Percentiles rank a stretch among this genome's conserved stretches.
Evolutionary conservation across 2,888 invertebrate species (phyloP).

Genomic region (Oxystoma pomonae): DNA sequence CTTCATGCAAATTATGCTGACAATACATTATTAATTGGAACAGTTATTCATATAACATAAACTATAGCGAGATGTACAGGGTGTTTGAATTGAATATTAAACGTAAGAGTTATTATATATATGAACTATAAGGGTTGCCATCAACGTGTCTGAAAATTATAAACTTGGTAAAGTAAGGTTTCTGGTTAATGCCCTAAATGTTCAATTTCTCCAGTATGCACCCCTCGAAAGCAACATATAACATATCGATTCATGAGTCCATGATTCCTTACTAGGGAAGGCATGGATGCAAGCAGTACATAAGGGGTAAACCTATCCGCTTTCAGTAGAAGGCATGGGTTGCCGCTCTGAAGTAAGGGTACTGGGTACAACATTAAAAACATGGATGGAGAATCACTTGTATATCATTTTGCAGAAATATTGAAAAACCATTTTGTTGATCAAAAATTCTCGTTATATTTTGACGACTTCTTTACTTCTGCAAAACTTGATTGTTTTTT

Average conservation of each 20-base stretch:
- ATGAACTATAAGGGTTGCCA: no score
- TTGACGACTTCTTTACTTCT: constrained; percentile 1
- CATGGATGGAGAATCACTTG: neutral
- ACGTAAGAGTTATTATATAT: no score
- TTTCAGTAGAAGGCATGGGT: neutral
- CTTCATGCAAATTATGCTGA: no score
- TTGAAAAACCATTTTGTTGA: constrained; percentile 2
- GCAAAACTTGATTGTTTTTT: no score
- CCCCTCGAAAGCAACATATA: neutral
- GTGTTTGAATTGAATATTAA: no score
- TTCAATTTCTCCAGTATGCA: neutral
- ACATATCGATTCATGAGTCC: constrained; percentile 9
- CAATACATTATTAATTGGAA: no score
- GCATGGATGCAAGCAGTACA: constrained; percentile 6
- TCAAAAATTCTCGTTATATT: neutral
- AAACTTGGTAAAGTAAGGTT: no score
- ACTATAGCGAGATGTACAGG: no score
- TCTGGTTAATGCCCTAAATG: neutral
- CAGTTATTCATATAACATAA: no score
- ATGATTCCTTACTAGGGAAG: constrained; percentile 10
- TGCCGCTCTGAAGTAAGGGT: no score
- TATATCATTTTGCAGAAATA: constrained; percentile 2
- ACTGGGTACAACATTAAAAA: neutral
- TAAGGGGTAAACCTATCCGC: constrained; percentile 2
- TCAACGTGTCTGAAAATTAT: constrained; percentile 9